Percentiles rank a stretch among this genome's conserved stretches.
These are phyloP conservation scores for Trissonchulus sp. DNA, from an alignment of 2,888 invertebrate species.

Conservation along the genomic window DNA sequence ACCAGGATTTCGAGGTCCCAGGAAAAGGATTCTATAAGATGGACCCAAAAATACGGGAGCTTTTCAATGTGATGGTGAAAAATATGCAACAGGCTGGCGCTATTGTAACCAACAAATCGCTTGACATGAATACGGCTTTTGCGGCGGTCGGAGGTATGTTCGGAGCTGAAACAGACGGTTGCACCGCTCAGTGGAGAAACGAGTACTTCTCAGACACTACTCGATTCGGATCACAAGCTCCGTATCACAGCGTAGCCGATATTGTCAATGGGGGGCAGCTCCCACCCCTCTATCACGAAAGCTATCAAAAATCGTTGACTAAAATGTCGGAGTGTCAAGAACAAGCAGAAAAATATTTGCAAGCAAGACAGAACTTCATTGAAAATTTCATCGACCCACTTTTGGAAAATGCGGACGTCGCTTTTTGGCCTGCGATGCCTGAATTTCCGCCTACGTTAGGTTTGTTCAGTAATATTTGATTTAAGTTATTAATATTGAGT, in stretches of 20 bases:
- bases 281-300: not conserved
- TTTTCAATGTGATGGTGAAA: not conserved
- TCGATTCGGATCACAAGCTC: not conserved
- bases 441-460: not conserved
- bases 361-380: not conserved
- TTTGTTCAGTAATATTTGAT: no score
- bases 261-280: not conserved
- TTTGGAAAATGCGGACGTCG: not conserved
- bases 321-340: not conserved
- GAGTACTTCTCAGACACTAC: not conserved
- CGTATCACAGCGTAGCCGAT: constrained; percentile 4
- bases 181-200: not conserved
- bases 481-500: no score
- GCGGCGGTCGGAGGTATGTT: not conserved
- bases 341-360: not conserved
- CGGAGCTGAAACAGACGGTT: not conserved
- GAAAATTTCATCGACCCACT: not conserved
- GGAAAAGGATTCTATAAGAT: not conserved
- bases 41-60: not conserved
- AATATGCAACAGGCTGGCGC: not conserved
- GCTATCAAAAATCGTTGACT: not conserved
- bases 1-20: not conserved
- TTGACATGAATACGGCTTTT: not conserved
- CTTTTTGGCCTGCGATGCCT: constrained; percentile 8
- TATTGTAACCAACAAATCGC: not conserved